phyloP scores from a whole-genome alignment of 23 tunicate species.

The Ciona savignyi region DNA sequence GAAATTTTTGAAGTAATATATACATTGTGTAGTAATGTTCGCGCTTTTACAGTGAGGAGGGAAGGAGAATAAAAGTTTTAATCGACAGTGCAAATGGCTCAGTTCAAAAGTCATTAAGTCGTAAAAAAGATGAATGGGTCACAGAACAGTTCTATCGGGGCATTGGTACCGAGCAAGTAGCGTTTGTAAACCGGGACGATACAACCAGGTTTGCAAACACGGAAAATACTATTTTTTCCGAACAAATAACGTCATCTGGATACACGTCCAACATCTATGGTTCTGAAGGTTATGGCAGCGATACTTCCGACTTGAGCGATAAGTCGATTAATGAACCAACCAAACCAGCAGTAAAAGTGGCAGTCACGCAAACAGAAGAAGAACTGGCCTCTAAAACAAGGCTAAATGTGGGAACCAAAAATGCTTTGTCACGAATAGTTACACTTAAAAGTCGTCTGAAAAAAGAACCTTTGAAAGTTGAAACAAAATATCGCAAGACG shows the following conservation, averaged over 20 bases:
- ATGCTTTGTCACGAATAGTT: neutral
- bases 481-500: neutral
- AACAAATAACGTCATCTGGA: neutral
- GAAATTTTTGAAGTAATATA: too few species aligned
- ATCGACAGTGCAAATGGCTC: too few species aligned
- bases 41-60: too few species aligned
- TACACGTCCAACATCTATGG: neutral
- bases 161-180: neutral
- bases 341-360: neutral
- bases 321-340: neutral
- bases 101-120: neutral
- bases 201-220: neutral
- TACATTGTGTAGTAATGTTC: too few species aligned
- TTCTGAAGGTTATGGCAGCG: neutral
- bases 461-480: neutral
- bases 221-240: neutral
- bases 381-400: neutral
- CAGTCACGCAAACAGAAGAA: neutral
- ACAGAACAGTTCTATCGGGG: neutral
- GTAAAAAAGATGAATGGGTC: neutral
- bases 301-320: neutral
- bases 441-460: neutral
- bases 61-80: too few species aligned
- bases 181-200: neutral
- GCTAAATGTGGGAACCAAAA: neutral